Conservation (phyloP, 2,797 vertebrate species). For the Liasis olivaceus region DNA sequence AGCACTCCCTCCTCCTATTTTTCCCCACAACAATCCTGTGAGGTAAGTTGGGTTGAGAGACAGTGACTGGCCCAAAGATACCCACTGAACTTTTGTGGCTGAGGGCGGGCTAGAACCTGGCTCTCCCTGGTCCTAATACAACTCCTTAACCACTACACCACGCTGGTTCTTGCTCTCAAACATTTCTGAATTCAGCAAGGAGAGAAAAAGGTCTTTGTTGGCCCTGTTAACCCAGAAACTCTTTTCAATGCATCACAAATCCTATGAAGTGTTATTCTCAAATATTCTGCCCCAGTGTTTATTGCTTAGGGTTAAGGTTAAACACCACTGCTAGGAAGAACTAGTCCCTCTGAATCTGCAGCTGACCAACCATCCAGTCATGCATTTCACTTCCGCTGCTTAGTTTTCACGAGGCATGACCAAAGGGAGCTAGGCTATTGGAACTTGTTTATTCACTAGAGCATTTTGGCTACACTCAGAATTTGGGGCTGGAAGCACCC, state of each 20-base stretch:
- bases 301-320: no score
- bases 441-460: background rate
- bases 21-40: background rate
- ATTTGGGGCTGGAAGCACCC: background rate
- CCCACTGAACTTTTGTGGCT: background rate
- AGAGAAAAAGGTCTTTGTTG: background rate
- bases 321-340: background rate
- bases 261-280: background rate
- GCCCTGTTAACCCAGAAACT: background rate
- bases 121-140: background rate
- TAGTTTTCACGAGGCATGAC: background rate
- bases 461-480: background rate
- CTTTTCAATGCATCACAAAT: background rate
- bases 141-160: background rate
- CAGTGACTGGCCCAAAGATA: background rate
- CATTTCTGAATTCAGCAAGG: background rate
- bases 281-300: background rate
- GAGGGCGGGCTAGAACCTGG: background rate
- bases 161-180: background rate
- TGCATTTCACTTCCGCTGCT: background rate
- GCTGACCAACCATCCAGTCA: background rate
- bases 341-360: background rate
- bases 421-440: no score
- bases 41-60: background rate
- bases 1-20: background rate